A percentile compares a stretch with the other conserved stretches of the same genome.
phyloP scores from a whole-genome alignment of 2,797 vertebrate species.

The Mormyrus hasselquistii region DNA sequence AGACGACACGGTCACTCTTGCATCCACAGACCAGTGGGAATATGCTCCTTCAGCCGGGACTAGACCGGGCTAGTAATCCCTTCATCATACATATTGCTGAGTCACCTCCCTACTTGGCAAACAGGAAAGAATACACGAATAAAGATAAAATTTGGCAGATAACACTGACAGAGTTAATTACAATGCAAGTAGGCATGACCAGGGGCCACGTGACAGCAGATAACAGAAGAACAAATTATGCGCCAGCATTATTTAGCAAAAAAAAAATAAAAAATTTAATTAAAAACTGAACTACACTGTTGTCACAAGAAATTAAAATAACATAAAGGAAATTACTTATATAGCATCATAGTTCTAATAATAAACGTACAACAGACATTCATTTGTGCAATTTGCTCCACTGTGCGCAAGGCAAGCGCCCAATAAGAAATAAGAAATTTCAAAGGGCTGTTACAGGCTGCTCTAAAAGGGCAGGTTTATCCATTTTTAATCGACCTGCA shows the following conservation, averaged over 20 bases:
- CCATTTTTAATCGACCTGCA: slow-evolving; percentile 6
- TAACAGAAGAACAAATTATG: slow-evolving; percentile 2
- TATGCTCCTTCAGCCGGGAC: not conserved
- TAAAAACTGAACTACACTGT: not conserved
- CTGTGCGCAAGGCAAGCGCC: not conserved
- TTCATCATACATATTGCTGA: not conserved
- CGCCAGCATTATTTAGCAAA: not conserved
- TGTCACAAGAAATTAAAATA: not conserved
- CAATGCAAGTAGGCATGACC: slow-evolving; percentile 10
- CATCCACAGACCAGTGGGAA: not conserved
- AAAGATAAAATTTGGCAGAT: slow-evolving; percentile 13
- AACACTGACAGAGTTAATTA: not conserved
- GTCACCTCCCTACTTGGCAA: not conserved
- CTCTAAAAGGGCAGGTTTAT: slow-evolving; percentile 5
- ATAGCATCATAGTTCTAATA: not conserved
- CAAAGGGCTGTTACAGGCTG: not conserved
- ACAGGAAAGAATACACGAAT: not conserved
- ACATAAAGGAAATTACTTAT: not conserved
- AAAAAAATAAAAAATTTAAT: not conserved
- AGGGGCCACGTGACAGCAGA: not conserved
- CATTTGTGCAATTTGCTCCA: slow-evolving; percentile 1
- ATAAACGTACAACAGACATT: not conserved
- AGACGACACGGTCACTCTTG: not conserved
- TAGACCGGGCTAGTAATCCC: slow-evolving; percentile 22
- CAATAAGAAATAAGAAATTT: not conserved